Base-by-base conservation (phyloP, 2,113 vertebrate genomes). In the Nothoprocta perdicaria region DNA sequence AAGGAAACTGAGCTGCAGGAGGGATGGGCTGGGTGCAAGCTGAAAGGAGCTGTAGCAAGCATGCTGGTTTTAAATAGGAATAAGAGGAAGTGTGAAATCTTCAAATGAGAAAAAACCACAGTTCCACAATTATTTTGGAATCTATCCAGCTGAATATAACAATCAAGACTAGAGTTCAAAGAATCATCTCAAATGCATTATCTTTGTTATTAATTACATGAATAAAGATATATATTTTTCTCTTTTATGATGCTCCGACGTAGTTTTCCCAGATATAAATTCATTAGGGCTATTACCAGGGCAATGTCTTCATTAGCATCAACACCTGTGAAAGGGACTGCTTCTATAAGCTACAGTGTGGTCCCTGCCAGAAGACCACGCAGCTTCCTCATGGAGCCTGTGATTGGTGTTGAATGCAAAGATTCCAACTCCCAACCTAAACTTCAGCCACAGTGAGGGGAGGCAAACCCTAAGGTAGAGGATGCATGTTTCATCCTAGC, bases 341-440 rank as follows among this genome's bases (percentile, higher is more conserved):
- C 12, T 33, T 23, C n/a, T 48, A n/a, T 26, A 33, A 11, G 27
- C 23, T 12, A 8, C 22, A 33, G 50, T 17, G 5, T 41, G 23
- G 16, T 26, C 55, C 33, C 18, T 67, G 16, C 0, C 0, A 15
- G 0, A 2, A 52, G 7, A 24, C 27, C 5, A 6, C 61, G 50
- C 62, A 65, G 38, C 15, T 63, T 9, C 18, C 38, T 68, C 48
- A 4, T 18, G 27, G 31, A 10, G 13, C 9, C 35, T 57, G 18
- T 22, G 12, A 24, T 5, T 1, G 0, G 10, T 24, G 23, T 33
- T 1, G 0, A 18, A 7, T 4, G 18, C 61, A 3, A 58, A 79
- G 23, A 12, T 33, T 84, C 61, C 53, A 22, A 12, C 26, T 61
- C 18, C 14, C 18, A 29, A 5, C 5, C 15, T 50, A 14, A 63